Base-by-base conservation (phyloP, 1,140 invertebrate species). In the Physella acuta region DNA sequence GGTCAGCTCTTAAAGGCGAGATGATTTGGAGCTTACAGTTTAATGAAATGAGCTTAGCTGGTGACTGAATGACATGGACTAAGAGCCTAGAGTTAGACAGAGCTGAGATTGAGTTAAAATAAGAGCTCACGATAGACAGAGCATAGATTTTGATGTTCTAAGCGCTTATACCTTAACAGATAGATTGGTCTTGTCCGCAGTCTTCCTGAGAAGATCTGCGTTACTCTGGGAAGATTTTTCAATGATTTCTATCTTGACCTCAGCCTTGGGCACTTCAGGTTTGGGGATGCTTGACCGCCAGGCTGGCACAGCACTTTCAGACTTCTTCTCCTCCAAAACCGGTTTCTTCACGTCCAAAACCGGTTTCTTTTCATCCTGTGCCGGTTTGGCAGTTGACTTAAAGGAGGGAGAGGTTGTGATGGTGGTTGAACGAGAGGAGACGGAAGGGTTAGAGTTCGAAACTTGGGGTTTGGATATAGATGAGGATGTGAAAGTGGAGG, bases 221-320 rank as follows among this genome's bases (percentile, higher is more conserved):
- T 36, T 67, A 34, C 3, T 36, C 28, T 56, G 52, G 30, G 71
- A 37, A 28, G 71, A 53, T 30, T 74, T 79, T 36, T 81, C 79
- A 26, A 79, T 78, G 4, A 81, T 78, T 71, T 79, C 79, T 64
- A 79, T 79, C 72, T 81, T 79, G 14, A 78, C 53, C 39, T 76
- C 66, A 60, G 74, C 75, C 55, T 71, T 68, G 30, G 65, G 33
- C 37, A 77, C 44, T 49, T 75, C 39, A 44, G 8, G 8, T 20
- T 44, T 44, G 39, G 20, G 39, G 39, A 11, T 44, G 39, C n/a
- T 76, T 44, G 68, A 68, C 63, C 76, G 70, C 78, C 78, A 79
- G 5, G 72, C 58, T 24, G 76, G 78, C n/a, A 79, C 68, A 39
- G 59, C 53, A 16, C 28, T 34, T 30, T 68, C 65, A 20, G 33